phyloP scores from a whole-genome alignment of 1,140 invertebrate genomes.

The Orchestia grillus region DNA sequence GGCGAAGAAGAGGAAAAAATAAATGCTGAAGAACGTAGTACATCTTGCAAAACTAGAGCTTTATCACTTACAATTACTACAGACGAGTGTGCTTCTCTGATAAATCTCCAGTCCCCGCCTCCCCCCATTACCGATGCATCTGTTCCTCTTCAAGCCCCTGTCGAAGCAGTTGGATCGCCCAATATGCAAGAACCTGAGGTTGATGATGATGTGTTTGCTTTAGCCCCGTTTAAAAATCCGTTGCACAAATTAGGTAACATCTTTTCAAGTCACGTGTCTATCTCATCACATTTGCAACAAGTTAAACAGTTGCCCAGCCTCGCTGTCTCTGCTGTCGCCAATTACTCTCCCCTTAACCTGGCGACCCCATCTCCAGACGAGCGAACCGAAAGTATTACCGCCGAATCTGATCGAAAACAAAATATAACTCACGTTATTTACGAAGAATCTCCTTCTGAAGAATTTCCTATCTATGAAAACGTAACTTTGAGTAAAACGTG shows the following conservation, averaged over 20 bases:
- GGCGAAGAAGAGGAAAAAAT: constrained; percentile 73
- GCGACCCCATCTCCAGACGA: constrained; percentile 58
- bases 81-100: constrained; percentile 24
- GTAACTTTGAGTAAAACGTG: constrained; percentile 61
- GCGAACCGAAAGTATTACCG: constrained; percentile 25
- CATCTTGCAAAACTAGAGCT: neutral
- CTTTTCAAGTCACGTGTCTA: neutral
- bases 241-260: constrained; percentile 69
- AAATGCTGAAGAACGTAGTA: constrained; percentile 66
- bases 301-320: constrained; percentile 60
- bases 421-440: constrained; percentile 66
- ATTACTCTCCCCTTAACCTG: constrained; percentile 48
- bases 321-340: neutral
- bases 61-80: neutral
- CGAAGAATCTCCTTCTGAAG: constrained; percentile 67
- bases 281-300: neutral
- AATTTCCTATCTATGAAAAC: constrained; percentile 69
- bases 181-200: constrained; percentile 39
- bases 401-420: constrained; percentile 59
- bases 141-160: neutral
- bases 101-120: constrained; percentile 5
- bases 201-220: constrained; percentile 79
- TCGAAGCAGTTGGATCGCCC: neutral
- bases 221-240: constrained; percentile 80
- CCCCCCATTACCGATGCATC: neutral